These are phyloP conservation scores for Alouatta palliata DNA, from an alignment of 2,113 vertebrate species.

Conservation along the genomic window DNA sequence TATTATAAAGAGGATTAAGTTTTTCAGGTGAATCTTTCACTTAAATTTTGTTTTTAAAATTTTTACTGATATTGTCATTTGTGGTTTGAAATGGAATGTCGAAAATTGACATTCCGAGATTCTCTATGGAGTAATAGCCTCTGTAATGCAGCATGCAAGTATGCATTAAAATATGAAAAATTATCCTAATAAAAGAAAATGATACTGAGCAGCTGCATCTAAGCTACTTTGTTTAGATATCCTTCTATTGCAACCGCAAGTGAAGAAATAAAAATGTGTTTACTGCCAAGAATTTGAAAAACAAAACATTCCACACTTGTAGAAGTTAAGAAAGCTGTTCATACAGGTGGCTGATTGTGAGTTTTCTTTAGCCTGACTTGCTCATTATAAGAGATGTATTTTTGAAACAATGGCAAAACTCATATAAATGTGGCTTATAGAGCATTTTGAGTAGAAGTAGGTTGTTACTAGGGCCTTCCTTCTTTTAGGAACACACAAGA, in stretches of 20 bases:
- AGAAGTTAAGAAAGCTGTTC: constrained; percentile 37
- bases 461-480: constrained; percentile 31
- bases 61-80: constrained; percentile 34
- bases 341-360: constrained; percentile 39
- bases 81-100: constrained; percentile 45
- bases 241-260: not conserved
- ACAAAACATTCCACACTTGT: constrained; percentile 5
- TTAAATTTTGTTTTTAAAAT: not conserved
- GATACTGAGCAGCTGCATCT: constrained; percentile 10
- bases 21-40: not conserved
- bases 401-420: not conserved
- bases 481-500: not conserved
- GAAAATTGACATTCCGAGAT: not conserved
- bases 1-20: not conserved
- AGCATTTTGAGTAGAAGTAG: not conserved
- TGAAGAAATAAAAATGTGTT: constrained; percentile 6
- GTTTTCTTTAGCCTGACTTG: not conserved
- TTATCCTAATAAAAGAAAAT: constrained; percentile 56
- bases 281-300: constrained; percentile 53
- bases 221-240: constrained; percentile 38
- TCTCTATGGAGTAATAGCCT: not conserved
- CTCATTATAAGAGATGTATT: not conserved
- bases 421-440: not conserved
- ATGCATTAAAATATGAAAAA: constrained; percentile 39
- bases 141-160: not conserved